Evolutionary conservation across 2,113 vertebrate genomes (phyloP), one percentile per base, ranked within the genome.

Genomic region (Hypomesus transpacificus): DNA sequence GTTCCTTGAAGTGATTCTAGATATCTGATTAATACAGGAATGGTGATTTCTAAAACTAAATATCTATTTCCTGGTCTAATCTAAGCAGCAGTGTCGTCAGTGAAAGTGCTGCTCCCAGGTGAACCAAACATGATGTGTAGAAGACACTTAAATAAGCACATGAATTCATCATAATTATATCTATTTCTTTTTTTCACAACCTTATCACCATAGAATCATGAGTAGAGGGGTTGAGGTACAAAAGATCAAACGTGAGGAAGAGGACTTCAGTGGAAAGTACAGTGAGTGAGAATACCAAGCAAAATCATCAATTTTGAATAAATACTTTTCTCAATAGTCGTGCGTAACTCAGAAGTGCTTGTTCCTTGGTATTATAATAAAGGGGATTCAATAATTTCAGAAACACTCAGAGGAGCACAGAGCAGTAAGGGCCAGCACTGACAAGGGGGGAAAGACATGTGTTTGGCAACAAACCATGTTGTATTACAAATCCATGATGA

Each of bases 181-280:
- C 31, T 5, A 34, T 34, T 56, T 3, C 31, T 11, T 59, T 54
- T 22, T 39, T 16, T 14, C 61, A 72, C 18, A 54, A 14, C 17
- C 1, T 39, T 14, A 4, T 22, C 34, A 20, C 24, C 65, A 66
- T 53, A 68, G 22, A 31, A 68, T 53, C 66, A 21, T 18, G 56
- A 58, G 39, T 3, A 13, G 14, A 26, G 50, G 39, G 39, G 8
- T 34, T 39, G 73, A 70, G 39, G 59, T 69, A 69, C 75, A 58
- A 26, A 77, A 58, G 59, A 63, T 66, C 1, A 51, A 21, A 75
- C 46, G 68, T 77, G 60, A 66, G 6, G 22, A 73, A 21, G 7
- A 78, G 68, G 51, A 68, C 56, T 69, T 81, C 62, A 71, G 83
- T 82, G 80, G 64, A 73, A 81, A 76, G 65, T 79, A 67, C 1